phyloP scores from a whole-genome alignment of 2,113 vertebrate species.

The Geococcyx californianus region DNA sequence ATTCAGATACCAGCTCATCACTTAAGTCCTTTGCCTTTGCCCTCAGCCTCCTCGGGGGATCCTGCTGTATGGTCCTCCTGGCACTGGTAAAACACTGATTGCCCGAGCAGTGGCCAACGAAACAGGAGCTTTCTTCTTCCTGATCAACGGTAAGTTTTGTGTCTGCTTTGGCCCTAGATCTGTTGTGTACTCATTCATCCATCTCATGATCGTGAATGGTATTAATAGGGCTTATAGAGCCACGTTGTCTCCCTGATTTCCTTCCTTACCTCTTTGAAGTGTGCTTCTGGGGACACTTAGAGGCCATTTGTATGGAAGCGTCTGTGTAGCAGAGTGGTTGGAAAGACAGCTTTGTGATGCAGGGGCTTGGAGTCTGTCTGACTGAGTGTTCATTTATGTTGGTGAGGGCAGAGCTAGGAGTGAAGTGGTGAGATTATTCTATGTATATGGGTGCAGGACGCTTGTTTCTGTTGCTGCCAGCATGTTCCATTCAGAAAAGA shows the following conservation, averaged over 20 bases:
- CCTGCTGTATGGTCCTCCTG: constrained; percentile 94
- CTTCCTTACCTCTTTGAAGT: too few species aligned
- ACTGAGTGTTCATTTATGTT: not conserved
- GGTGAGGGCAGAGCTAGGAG: not conserved
- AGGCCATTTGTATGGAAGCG: not conserved
- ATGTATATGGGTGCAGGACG: not conserved
- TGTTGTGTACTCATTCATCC: too few species aligned
- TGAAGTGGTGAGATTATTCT: not conserved
- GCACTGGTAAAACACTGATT: constrained; percentile 98
- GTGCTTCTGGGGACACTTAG: too few species aligned
- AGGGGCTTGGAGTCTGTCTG: not conserved
- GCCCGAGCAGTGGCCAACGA: constrained; percentile 97
- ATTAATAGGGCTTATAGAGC: not conserved
- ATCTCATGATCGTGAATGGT: too few species aligned
- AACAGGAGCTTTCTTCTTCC: constrained; percentile 98
- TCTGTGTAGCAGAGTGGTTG: not conserved
- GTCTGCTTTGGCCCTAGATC: too few species aligned
- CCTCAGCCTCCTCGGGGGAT: constrained; percentile 94
- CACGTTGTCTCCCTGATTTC: fast-evolving
- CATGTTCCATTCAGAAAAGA: not conserved
- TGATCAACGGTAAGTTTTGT: too few species aligned
- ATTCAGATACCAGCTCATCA: not conserved
- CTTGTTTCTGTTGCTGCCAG: not conserved
- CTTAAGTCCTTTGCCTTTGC: not conserved
- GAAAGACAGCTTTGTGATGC: not conserved